These are phyloP conservation scores for Nicator chloris DNA, from an alignment of 2,113 vertebrate species.

Conservation along the genomic window DNA sequence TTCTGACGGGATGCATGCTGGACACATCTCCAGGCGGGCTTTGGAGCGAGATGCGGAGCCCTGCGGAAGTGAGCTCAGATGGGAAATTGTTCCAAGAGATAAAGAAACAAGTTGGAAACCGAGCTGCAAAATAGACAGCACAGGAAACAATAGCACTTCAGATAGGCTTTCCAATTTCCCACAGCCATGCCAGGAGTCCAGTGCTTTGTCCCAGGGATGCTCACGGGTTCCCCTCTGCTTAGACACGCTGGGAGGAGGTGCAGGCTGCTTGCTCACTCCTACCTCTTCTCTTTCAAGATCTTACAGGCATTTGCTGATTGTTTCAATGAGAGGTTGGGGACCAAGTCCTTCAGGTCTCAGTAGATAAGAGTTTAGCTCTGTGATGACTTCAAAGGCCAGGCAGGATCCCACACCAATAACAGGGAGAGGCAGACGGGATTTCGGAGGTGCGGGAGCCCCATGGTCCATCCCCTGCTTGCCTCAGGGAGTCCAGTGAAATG, in stretches of 20 bases:
- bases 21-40: neutral
- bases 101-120: constrained; percentile 44
- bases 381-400: neutral
- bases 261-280: neutral
- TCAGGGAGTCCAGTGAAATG: fast-evolving
- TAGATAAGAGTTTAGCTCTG: neutral
- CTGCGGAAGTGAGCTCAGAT: constrained; percentile 52
- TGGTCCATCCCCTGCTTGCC: neutral
- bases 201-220: neutral
- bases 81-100: constrained; percentile 59
- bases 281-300: neutral
- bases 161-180: constrained; percentile 58
- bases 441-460: fast-evolving
- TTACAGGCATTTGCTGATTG: neutral
- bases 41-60: fast-evolving
- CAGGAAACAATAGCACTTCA: constrained; percentile 65
- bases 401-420: neutral
- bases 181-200: neutral
- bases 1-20: neutral
- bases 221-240: fast-evolving
- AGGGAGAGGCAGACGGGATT: neutral
- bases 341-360: neutral
- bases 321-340: neutral
- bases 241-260: neutral
- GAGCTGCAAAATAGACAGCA: constrained; percentile 42